These are phyloP conservation scores for Sarcophilus harrisii DNA, from an alignment of 2,797 vertebrate genomes.

Conservation along the genomic window DNA sequence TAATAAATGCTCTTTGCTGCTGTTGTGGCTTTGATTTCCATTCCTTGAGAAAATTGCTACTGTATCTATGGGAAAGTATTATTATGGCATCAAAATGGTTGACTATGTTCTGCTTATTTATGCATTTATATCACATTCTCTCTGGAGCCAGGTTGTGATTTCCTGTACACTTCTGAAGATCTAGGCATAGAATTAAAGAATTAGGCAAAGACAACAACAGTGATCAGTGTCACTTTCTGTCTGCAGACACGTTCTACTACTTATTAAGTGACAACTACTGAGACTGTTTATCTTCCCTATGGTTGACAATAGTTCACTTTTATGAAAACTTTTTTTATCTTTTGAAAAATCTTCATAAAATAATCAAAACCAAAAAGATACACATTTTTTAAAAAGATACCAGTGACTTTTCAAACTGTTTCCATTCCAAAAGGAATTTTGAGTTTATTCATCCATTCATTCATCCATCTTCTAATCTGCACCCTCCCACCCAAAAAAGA, in stretches of 20 bases:
- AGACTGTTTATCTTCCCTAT: background rate
- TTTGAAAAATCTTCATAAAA: background rate
- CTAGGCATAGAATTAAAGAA: slow-evolving; percentile 20
- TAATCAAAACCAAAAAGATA: background rate
- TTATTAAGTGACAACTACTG: background rate
- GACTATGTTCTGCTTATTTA: background rate
- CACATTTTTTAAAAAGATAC: background rate
- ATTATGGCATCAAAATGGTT: slow-evolving; percentile 21
- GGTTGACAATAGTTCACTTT: background rate
- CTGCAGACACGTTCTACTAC: background rate
- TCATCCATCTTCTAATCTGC: background rate
- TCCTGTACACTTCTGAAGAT: background rate
- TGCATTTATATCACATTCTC: slow-evolving; percentile 28
- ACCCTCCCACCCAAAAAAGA: background rate
- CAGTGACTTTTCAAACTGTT: background rate
- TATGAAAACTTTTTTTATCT: background rate
- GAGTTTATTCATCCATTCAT: background rate
- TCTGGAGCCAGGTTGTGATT: background rate
- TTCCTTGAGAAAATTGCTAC: slow-evolving; percentile 31
- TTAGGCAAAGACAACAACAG: background rate
- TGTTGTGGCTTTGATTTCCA: slow-evolving; percentile 19
- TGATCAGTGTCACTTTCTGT: background rate
- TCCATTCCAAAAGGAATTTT: background rate
- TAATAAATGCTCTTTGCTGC: slow-evolving; percentile 29
- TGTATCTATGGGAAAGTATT: background rate